Conservation (phyloP, 2,888 invertebrate genomes). For the Stictocephala bisonia region DNA sequence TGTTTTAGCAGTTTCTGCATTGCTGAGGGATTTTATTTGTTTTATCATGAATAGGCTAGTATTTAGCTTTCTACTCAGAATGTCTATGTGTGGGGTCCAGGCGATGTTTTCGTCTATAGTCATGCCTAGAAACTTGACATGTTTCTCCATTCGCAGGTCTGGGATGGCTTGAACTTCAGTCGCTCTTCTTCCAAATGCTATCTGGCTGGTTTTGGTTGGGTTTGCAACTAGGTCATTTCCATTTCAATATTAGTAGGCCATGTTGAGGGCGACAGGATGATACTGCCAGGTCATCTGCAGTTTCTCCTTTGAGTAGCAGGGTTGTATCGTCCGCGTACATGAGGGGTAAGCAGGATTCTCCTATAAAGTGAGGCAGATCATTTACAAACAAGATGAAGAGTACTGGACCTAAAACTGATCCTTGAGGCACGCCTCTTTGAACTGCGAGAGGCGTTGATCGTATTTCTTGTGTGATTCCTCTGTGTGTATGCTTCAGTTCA, state of each 20-base stretch:
- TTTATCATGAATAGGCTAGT: slow-evolving; percentile 11
- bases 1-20: neutral
- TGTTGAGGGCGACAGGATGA: slow-evolving; percentile 4
- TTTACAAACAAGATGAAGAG: neutral
- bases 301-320: neutral
- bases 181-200: slow-evolving; percentile 15
- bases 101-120: neutral
- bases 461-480: neutral
- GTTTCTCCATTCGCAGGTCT: neutral
- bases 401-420: neutral
- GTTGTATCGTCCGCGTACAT: neutral
- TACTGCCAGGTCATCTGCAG: slow-evolving; percentile 11
- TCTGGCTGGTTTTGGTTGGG: slow-evolving; percentile 8
- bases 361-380: neutral
- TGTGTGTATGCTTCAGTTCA: too few species aligned
- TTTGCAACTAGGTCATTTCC: neutral
- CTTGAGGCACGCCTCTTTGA: neutral
- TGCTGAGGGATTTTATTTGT: neutral
- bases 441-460: neutral
- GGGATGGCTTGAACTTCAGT: neutral
- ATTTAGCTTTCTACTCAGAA: neutral
- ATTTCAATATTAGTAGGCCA: neutral
- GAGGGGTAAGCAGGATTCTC: neutral
- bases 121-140: neutral
- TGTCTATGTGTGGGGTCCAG: neutral